Evolutionary conservation across 1,140 invertebrate species (phyloP), one percentile per base, ranked within the genome.

Genomic region (Pygmarrhopalites habei): DNA sequence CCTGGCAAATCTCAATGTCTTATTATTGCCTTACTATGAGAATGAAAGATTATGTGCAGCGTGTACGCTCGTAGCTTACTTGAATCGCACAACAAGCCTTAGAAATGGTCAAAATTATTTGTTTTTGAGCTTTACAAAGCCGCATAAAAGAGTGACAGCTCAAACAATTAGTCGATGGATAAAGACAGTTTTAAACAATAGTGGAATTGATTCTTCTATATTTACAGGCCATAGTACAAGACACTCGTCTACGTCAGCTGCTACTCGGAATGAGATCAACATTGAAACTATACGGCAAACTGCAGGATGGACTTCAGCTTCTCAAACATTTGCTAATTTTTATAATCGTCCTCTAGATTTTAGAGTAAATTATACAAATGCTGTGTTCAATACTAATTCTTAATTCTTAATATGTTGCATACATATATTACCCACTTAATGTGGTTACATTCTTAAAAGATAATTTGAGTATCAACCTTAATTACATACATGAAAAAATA

Each of bases 151-250:
- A 17, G 55, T 58, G 1, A 35, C 53, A 1, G 23, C 26, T 2
- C 53, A 63, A 28, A 63, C 61, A 12, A 25, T 63, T 25, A 63
- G 61, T 51, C 41, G 30, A 46, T 63, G 61, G 53, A 15, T 63
- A 25, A 35, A 19, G 12, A 19, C 17, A 21, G 28, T 57, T 49
- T 35, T 56, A 30, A 1, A 58, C 12, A 28, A 1, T 1, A 30
- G 47, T 26, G 41, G 29, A 23, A 25, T 64, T 35, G 55, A 64
- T 64, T 21, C 35, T 12, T 25, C 0, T 12, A 28, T 29, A 19
- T 64, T 58, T 51, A 32, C 23, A 23, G 1, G 28, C 39, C 62
- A 58, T 26, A 58, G 62, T 25, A 56, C 44, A 43, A 19, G 62
- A 41, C 55, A 58, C 41, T 14, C 46, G 0, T 35, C 55, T 12